Percentiles rank a stretch among this genome's conserved stretches.
phyloP scores from a whole-genome alignment of 1,140 invertebrate species.

The Heliothis subflexa region DNA sequence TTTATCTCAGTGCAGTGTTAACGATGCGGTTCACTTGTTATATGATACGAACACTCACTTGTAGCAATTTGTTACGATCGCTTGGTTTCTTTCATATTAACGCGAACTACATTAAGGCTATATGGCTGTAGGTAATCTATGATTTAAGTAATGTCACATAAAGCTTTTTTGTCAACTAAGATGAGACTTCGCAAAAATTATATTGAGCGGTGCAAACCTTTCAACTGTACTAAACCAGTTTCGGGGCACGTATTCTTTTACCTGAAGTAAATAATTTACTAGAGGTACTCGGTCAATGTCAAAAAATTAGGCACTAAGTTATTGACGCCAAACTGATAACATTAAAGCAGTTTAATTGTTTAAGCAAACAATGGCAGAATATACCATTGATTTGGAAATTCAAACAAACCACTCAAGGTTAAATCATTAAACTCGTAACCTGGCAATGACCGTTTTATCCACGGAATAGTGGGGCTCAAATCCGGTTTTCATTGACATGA shows the following conservation, averaged over 20 bases:
- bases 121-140: too few species aligned
- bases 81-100: background rate
- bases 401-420: conserved; percentile 31
- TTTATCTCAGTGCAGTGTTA: conserved; percentile 58
- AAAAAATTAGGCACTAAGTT: background rate
- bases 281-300: conserved; percentile 5
- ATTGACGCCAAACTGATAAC: background rate
- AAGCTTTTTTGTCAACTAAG: too few species aligned
- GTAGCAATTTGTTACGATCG: background rate
- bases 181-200: too few species aligned
- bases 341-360: conserved; percentile 26
- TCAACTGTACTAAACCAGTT: background rate
- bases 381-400: conserved; percentile 39
- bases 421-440: conserved; percentile 34
- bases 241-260: too few species aligned
- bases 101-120: too few species aligned
- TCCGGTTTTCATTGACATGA: conserved; percentile 41
- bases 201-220: too few species aligned
- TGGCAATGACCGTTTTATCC: conserved; percentile 42
- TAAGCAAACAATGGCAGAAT: conserved; percentile 27
- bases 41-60: conserved; percentile 38
- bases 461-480: conserved; percentile 6
- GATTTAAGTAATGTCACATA: too few species aligned
- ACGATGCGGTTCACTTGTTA: conserved; percentile 52
- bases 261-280: background rate